These are phyloP conservation scores for Strigamia crassipes DNA, from an alignment of 2,888 invertebrate genomes.

Conservation along the genomic window DNA sequence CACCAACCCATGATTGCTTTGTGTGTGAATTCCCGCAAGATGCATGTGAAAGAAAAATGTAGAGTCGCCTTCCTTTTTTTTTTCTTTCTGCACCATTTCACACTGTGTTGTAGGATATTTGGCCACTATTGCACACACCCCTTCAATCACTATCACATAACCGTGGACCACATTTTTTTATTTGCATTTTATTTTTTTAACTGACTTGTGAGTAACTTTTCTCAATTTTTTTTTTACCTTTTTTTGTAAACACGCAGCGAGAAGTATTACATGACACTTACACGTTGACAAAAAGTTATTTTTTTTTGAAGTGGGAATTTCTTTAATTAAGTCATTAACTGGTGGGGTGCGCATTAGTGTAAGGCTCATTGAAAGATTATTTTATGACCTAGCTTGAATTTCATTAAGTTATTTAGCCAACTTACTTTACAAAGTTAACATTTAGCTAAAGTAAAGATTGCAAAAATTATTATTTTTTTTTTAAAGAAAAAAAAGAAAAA, in stretches of 20 bases:
- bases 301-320: slow-evolving; percentile 19
- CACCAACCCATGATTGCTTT: slow-evolving; percentile 37
- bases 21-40: slow-evolving; percentile 40
- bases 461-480: too few species aligned
- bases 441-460: background rate
- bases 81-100: slow-evolving; percentile 27
- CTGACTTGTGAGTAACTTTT: background rate
- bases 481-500: too few species aligned
- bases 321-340: slow-evolving; percentile 40
- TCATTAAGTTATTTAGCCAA: background rate
- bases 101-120: slow-evolving; percentile 17
- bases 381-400: slow-evolving; percentile 35
- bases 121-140: slow-evolving; percentile 27
- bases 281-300: slow-evolving; percentile 4
- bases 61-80: slow-evolving; percentile 5
- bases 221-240: background rate
- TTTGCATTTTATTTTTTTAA: background rate
- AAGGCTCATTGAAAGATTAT: slow-evolving; percentile 40
- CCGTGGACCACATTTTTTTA: background rate
- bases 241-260: background rate
- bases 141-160: slow-evolving; percentile 9
- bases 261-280: slow-evolving; percentile 7
- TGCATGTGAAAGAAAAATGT: slow-evolving; percentile 31
- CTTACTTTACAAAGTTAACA: background rate
- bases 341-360: slow-evolving; percentile 38